Evolutionary conservation across 2,797 vertebrate genomes (phyloP), one percentile per base, ranked within the genome.

Genomic region (Acanthornis magna): DNA sequence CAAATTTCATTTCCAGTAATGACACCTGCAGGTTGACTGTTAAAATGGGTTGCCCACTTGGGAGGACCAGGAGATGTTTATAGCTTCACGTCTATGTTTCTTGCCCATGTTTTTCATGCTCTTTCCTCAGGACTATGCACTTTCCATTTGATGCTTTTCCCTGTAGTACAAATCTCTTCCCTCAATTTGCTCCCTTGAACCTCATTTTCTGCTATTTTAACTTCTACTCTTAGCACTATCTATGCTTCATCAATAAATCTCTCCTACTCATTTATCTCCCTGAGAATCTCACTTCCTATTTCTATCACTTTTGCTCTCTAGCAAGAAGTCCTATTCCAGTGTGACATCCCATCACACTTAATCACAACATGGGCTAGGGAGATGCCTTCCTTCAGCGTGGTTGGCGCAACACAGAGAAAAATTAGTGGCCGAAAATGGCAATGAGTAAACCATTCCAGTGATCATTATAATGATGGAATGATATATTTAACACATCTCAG

Each of bases 191-290:
- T 97, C 95, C 94, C 79, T 89, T 96, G 95, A 95, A 97, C 97
- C 91, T 97, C 95, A 96, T 98, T 98, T 98, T 98, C 96, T 97
- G 96, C 97, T 95, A 38, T 96, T 98, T 97, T 97, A 97, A 92
- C 95, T 98, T 97, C 85, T 93, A 91, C 93, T 96, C 89, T 97
- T 97, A 97, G 80, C 89, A 85, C 95, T 96, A 94, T 89, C 94
- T 95, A 96, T 97, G 97, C 96, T 96, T 97, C 96, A 96, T 98
- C 97, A 97, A 96, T 97, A 97, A 97, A 97, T 97, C 93, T 97
- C 82, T 97, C 85, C 88, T 91, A 78, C 86, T 95, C 96, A 97
- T 97, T 97, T 97, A 97, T 97, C 96, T 97, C 93, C 81, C 83
- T 86, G 90, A 91, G 85, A 94, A 92, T 97, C 91, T 96, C 91